phyloP scores from a whole-genome alignment of 2,113 vertebrate species.

The Chlorodrepanis virens region DNA sequence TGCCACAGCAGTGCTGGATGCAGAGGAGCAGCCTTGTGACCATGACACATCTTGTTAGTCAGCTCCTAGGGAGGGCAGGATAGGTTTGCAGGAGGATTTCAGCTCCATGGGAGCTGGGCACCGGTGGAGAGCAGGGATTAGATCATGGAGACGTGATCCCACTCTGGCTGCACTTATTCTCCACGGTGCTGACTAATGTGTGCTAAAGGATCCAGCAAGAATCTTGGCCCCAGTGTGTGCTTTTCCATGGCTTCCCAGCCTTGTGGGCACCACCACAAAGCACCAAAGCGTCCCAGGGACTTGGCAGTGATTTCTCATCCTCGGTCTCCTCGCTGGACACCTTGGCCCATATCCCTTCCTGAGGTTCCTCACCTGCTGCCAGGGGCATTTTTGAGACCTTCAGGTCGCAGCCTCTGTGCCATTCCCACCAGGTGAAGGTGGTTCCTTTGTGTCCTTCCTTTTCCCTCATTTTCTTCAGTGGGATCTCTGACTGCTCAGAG shows the following conservation, averaged over 20 bases:
- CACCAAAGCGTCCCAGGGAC: no score
- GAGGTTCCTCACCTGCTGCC: background rate
- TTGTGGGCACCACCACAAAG: background rate
- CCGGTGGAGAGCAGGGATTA: background rate
- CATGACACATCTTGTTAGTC: background rate
- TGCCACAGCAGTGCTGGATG: background rate
- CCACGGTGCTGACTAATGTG: background rate
- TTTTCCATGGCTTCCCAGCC: background rate
- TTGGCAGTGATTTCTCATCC: background rate
- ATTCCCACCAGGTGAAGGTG: background rate
- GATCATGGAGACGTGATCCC: background rate
- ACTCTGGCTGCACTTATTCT: accelerated
- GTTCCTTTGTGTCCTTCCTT: background rate
- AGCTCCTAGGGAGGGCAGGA: background rate
- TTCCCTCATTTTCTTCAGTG: background rate
- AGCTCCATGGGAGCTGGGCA: background rate
- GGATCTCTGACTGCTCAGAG: background rate
- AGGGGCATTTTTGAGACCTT: background rate
- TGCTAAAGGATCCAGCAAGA: background rate
- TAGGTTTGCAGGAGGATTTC: background rate
- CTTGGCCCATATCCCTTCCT: accelerated
- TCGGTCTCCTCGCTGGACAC: accelerated
- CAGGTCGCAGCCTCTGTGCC: background rate
- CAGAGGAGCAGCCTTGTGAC: background rate
- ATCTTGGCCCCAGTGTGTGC: background rate